Evolutionary conservation across 2,888 invertebrate genomes (phyloP), one percentile per base, ranked within the genome.

Genomic region (Epistrophe grossulariae): DNA sequence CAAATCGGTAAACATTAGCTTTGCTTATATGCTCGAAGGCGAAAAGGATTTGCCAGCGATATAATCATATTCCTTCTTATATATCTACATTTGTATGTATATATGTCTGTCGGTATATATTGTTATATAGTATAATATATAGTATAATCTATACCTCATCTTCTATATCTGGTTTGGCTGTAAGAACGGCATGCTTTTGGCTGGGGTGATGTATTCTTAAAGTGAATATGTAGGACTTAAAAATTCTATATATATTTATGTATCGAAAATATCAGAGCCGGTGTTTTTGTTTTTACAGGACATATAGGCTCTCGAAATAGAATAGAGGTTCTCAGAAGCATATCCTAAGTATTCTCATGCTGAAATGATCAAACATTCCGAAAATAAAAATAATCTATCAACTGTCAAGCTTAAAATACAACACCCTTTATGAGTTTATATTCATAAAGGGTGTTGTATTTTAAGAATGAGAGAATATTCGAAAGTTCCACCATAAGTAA

Each of bases 1-100:
- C 83, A 88, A 85, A 88, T 88, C 88, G 85, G 89, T 83, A 89
- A 89, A 89, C 88, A 89, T 89, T 89, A 88, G 82, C 88, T 88
- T 80, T 88, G 71, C 88, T 88, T 88, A 83, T 88, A 7, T 35
- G 84, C 83, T 79, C 50, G 79, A 79, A 79, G 83, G 76, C 87
- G 79, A 87, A 82, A 81, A 79, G 82, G 87, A 87, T 87, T 87
- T 82, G 78, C 81, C 71, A 79, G 83, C 76, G 83, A 83, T 79
- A 70, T 71, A 64, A 45, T 72, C 55, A 45, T 66, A 57, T 57
- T 66, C 52, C 48, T 45, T 59, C 43, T 66, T 3, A 10, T 13
- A 13, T 15, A 31, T 7, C 4, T 31, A 31, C 0, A 5, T 31
- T 4, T 0, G 13, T 13, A 43, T 0, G 15, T 4, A 6, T 43